Evolutionary conservation across 35 echinoderm and acorn worm genomes (phyloP).

Genomic region (Apostichopus parvimensis): DNA sequence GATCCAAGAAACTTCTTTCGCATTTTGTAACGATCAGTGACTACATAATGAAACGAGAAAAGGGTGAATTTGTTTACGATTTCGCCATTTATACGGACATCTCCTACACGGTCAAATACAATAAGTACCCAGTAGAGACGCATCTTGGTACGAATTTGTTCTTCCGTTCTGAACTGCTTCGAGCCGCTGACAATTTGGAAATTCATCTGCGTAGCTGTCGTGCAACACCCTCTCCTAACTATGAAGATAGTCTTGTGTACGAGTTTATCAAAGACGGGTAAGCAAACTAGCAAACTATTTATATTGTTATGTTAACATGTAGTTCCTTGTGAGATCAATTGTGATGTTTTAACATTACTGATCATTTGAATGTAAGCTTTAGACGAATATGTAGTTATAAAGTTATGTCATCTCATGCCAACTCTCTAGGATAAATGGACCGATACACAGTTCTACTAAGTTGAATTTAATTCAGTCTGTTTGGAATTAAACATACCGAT

Average conservation of each 20-base stretch:
- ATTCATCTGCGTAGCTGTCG: conserved; percentile 21
- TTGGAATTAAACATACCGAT: too few relatives aligned
- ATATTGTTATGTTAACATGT: too few relatives aligned
- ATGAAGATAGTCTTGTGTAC: background rate
- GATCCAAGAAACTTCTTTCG: background rate
- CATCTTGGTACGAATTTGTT: background rate
- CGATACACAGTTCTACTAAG: too few relatives aligned
- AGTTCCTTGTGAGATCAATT: too few relatives aligned
- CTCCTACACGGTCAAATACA: conserved; percentile 6
- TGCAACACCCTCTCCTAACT: background rate
- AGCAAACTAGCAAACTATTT: background rate
- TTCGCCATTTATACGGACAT: conserved; percentile 19
- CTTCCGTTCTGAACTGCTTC: conserved; percentile 5
- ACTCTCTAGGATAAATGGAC: too few relatives aligned
- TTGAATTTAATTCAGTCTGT: too few relatives aligned
- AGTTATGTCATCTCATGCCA: too few relatives aligned
- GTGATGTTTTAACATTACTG: too few relatives aligned
- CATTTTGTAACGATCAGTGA: conserved; percentile 21
- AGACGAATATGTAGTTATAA: too few relatives aligned
- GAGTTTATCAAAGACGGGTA: conserved; percentile 8
- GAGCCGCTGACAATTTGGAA: conserved; percentile 5
- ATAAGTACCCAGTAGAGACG: background rate
- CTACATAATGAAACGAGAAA: background rate
- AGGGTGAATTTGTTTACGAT: background rate
- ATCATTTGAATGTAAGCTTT: too few relatives aligned